Conservation (phyloP, 1,140 invertebrate genomes). For the Bradynema listronoti region DNA sequence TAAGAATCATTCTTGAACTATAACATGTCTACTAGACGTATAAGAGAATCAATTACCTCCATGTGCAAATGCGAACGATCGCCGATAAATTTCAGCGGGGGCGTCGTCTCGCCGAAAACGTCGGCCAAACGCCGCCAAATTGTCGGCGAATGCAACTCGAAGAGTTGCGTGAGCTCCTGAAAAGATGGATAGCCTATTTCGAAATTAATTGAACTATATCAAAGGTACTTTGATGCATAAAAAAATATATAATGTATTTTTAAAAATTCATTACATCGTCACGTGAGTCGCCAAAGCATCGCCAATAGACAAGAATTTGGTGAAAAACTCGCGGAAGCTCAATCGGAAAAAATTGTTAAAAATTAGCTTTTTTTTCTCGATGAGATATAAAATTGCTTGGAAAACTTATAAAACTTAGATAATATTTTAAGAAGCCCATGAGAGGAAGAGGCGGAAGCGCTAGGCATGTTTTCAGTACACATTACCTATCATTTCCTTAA, state of each 20-base stretch:
- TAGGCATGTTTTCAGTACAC: too few species aligned
- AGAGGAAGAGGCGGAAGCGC: too few species aligned
- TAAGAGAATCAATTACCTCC: too few species aligned
- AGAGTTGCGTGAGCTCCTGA: not conserved
- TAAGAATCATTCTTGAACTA: too few species aligned
- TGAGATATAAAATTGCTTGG: too few species aligned
- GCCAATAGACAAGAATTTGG: conserved; percentile 31
- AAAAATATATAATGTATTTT: not conserved
- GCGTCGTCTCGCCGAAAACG: conserved; percentile 20
- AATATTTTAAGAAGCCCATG: too few species aligned
- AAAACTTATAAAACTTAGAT: too few species aligned
- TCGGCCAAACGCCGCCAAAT: not conserved
- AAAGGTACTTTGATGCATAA: conserved; percentile 25
- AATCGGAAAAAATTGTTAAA: conserved; percentile 46
- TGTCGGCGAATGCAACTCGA: not conserved
- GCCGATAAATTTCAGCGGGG: conserved; percentile 32
- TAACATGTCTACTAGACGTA: too few species aligned
- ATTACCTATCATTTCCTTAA: too few species aligned
- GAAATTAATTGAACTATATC: conserved; percentile 6
- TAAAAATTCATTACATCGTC: conserved; percentile 17
- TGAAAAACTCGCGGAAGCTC: conserved; percentile 35
- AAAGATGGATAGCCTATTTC: not conserved
- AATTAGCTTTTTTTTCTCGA: too few species aligned
- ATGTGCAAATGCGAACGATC: conserved; percentile 31
- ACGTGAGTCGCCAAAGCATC: conserved; percentile 22